Evolutionary conservation across 92 coral and sea anemone species (phyloP), one percentile per base, ranked within the genome.

Genomic region (Palythoa caribaeorum): DNA sequence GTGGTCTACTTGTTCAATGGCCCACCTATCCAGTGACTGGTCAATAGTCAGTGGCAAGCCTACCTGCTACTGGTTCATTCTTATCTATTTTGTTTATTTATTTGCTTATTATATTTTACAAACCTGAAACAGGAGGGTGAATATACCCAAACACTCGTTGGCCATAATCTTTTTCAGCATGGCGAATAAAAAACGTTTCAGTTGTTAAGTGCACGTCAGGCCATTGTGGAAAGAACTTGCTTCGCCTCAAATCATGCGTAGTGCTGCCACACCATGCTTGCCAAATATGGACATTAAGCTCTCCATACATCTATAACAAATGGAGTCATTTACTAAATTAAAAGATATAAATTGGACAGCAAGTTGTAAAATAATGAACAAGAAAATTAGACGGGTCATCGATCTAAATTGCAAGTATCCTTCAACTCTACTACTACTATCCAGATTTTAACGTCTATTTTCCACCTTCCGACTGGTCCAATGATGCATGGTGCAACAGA

Each of bases 251-350:
- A 85, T 97, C 99, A 75, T 94, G 96, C 10, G 94, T 92, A 5
- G 99, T 95, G 83, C 92, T 95, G 3, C 99, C 99, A 90, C 99
- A 97, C 98, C 99, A 97, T 77, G 98, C 98, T 83, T 95, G 95
- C 99, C 99, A 97, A 51, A 97, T 83, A 83, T 97, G 99, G 59
- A 95, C 97, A 80, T 97, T 97, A 54, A 97, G 95, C 74, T 87
- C 84, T 52, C 99, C 99, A 80, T 90, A 90, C 93, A 97, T 93
- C 99, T 97, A 70, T 38, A 10, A 21, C 40, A 36, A 20, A 50
- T 28, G 39, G 38, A 38, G 60, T 13, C 20, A 1, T 63, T 63
- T 55, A 55, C 11, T 9, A 55, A 5, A 44, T 44, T 28, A 28
- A 28, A 28, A 28, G 28, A 28, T 28, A 28, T 28, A 28, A 28